A percentile compares a stretch with the other conserved stretches of the same genome.
phyloP scores from a whole-genome alignment of 2,888 invertebrate genomes.

The Odontomyia ornata region DNA sequence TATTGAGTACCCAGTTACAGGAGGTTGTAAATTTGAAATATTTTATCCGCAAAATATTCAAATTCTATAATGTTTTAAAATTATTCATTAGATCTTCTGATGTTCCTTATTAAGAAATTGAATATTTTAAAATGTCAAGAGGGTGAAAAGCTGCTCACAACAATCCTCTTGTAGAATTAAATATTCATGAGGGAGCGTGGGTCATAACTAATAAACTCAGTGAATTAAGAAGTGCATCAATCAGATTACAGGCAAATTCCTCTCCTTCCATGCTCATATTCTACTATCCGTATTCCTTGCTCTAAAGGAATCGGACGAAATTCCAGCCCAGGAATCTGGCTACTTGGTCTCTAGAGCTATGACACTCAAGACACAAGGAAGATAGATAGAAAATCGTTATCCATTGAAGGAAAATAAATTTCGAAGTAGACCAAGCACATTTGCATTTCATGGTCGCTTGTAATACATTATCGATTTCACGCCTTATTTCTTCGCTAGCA shows the following conservation, averaged over 20 bases:
- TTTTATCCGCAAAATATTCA: too few relatives aligned
- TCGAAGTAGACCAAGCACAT: slow-evolving; percentile 17
- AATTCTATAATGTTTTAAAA: too few relatives aligned
- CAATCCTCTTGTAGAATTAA: neutral
- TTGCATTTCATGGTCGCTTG: slow-evolving; percentile 41
- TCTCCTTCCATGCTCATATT: neutral
- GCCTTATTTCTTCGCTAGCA: slow-evolving; percentile 25
- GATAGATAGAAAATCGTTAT: slow-evolving; percentile 8
- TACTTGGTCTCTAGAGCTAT: neutral
- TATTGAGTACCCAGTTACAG: too few relatives aligned
- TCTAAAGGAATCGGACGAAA: neutral
- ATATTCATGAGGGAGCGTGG: slow-evolving; percentile 30
- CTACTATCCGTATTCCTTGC: neutral
- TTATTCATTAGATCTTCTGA: too few relatives aligned
- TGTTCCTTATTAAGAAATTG: too few relatives aligned
- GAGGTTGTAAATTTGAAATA: too few relatives aligned
- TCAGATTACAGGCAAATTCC: slow-evolving; percentile 12
- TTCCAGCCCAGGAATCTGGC: too few relatives aligned
- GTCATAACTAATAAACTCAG: slow-evolving; percentile 39
- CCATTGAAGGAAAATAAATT: neutral
- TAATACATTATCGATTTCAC: slow-evolving; percentile 44
- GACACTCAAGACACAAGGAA: neutral
- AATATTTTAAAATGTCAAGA: too few relatives aligned
- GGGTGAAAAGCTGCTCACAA: neutral
- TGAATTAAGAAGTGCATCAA: slow-evolving; percentile 40